Conservation (phyloP, 2,888 invertebrate genomes). For the Hemaris fuciformis region DNA sequence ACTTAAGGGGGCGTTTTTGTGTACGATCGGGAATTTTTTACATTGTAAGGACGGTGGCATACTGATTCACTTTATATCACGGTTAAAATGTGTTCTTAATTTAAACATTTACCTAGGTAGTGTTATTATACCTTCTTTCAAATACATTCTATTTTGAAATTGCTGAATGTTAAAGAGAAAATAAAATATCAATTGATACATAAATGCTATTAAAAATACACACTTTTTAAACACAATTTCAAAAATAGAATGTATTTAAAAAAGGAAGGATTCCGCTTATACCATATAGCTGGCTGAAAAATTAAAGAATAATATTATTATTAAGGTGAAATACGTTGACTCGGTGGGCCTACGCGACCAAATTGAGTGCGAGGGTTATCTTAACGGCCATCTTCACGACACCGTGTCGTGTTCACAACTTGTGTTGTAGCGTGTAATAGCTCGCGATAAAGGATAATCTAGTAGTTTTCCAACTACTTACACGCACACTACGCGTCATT, state of each 20-base stretch:
- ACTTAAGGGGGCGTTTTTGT: slow-evolving; percentile 22
- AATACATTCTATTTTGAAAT: background rate
- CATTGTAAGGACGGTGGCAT: slow-evolving; percentile 18
- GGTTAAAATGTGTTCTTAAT: too few species aligned
- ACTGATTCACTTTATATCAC: background rate
- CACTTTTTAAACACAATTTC: background rate
- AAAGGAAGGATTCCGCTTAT: too few species aligned
- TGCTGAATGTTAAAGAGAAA: background rate
- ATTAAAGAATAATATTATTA: background rate
- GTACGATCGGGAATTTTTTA: slow-evolving; percentile 18
- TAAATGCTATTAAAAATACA: background rate
- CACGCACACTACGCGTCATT: slow-evolving; percentile 26
- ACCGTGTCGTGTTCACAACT: slow-evolving; percentile 38
- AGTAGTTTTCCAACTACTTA: slow-evolving; percentile 31
- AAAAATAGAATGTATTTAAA: background rate
- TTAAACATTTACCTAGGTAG: too few species aligned
- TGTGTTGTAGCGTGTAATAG: slow-evolving; percentile 43
- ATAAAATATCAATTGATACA: too few species aligned
- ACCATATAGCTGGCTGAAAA: too few species aligned
- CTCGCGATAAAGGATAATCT: slow-evolving; percentile 39
- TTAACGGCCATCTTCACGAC: slow-evolving; percentile 50
- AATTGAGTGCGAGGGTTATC: slow-evolving; percentile 54
- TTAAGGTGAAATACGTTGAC: background rate
- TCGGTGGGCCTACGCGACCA: slow-evolving; percentile 30
- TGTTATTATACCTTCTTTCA: background rate